phyloP scores from a whole-genome alignment of 2,888 invertebrate species.

The Drosophila phalerata region DNA sequence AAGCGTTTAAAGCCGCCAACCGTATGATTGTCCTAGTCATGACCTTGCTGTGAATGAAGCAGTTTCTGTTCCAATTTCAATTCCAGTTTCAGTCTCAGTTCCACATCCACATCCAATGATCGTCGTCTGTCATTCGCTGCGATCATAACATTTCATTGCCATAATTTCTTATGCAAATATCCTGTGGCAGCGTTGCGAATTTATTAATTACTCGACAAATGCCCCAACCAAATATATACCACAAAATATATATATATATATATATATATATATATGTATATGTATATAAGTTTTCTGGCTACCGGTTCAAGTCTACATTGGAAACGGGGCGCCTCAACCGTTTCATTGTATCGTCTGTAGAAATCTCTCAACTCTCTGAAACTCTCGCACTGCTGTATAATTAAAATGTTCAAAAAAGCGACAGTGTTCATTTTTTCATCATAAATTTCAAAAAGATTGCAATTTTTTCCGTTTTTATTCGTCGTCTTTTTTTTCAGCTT shows the following conservation, averaged over 20 bases:
- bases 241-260: background rate
- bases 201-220: slow-evolving; percentile 81
- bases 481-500: slow-evolving; percentile 1
- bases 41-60: slow-evolving; percentile 36
- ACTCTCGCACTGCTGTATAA: slow-evolving; percentile 56
- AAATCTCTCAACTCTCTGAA: slow-evolving; percentile 33
- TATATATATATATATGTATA: background rate
- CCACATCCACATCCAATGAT: slow-evolving; percentile 15
- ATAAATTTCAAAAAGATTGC: slow-evolving; percentile 79
- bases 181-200: slow-evolving; percentile 81
- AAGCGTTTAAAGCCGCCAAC: slow-evolving; percentile 41
- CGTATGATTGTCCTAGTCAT: slow-evolving; percentile 13
- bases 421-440: slow-evolving; percentile 81
- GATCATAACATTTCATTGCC: slow-evolving; percentile 84
- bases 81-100: slow-evolving; percentile 24
- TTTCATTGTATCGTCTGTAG: slow-evolving; percentile 26
- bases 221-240: slow-evolving; percentile 24
- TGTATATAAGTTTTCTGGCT: slow-evolving; percentile 26
- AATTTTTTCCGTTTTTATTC: slow-evolving; percentile 51
- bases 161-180: slow-evolving; percentile 84
- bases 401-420: slow-evolving; percentile 80
- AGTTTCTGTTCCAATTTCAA: slow-evolving; percentile 6
- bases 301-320: slow-evolving; percentile 44
- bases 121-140: slow-evolving; percentile 73
- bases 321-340: slow-evolving; percentile 35